Percentiles rank a stretch among this genome's conserved stretches.
These are phyloP conservation scores for Ephialtes manifestator DNA, from an alignment of 2,888 invertebrate species.

Conservation along the genomic window DNA sequence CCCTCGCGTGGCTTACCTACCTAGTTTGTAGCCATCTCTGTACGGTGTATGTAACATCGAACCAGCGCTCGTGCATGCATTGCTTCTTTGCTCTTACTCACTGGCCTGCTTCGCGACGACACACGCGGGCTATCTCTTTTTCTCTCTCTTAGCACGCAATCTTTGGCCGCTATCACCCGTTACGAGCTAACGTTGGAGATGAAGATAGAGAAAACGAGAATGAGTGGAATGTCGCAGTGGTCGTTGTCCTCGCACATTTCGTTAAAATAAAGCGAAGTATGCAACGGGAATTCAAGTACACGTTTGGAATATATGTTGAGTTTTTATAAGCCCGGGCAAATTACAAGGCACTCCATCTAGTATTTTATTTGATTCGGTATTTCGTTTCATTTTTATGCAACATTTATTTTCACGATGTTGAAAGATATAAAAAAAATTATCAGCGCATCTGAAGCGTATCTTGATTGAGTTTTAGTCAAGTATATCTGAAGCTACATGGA, in stretches of 20 bases:
- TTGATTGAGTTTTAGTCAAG: too few relatives aligned
- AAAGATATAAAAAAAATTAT: neutral
- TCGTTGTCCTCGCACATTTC: slow-evolving; percentile 28
- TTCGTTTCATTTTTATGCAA: too few relatives aligned
- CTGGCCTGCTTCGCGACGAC: slow-evolving; percentile 39
- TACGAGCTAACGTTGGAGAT: slow-evolving; percentile 30
- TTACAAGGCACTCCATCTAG: neutral
- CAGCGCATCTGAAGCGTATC: neutral
- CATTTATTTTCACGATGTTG: too few relatives aligned
- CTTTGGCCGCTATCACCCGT: slow-evolving; percentile 64
- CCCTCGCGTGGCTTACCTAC: slow-evolving; percentile 58
- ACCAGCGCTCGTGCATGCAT: slow-evolving; percentile 37
- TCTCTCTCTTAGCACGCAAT: slow-evolving; percentile 52
- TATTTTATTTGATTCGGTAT: too few relatives aligned
- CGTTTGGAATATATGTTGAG: neutral
- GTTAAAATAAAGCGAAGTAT: neutral
- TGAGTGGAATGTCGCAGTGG: slow-evolving; percentile 30
- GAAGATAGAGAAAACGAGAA: slow-evolving; percentile 42
- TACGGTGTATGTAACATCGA: neutral
- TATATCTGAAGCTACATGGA: too few relatives aligned
- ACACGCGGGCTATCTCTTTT: neutral
- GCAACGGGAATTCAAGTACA: neutral
- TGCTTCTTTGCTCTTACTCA: slow-evolving; percentile 33
- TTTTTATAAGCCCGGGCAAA: neutral
- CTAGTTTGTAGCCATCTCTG: slow-evolving; percentile 15